Conservation (phyloP, 2,888 invertebrate genomes). For the Stratiomys singularior region DNA sequence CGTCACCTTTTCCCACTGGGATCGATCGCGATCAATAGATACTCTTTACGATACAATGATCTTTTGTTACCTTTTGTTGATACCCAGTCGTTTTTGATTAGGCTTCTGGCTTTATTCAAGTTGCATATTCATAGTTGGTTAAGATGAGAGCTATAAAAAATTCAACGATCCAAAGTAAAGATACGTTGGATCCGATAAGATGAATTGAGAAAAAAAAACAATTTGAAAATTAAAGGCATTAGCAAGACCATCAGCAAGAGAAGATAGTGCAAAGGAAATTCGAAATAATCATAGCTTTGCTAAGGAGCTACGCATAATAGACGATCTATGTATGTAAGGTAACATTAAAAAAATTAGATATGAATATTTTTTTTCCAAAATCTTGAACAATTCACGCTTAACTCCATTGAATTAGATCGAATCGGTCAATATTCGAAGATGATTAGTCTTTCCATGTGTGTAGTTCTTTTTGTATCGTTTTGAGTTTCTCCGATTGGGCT, state of each 20-base stretch:
- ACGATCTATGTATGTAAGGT: background rate
- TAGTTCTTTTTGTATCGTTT: background rate
- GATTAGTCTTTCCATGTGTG: background rate
- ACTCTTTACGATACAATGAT: conserved; percentile 21
- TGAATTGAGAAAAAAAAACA: background rate
- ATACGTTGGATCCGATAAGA: background rate
- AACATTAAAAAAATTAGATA: conserved; percentile 20
- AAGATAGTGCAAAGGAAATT: conserved; percentile 5
- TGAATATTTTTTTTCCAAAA: conserved; percentile 34
- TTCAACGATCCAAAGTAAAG: background rate
- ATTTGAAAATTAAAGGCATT: background rate
- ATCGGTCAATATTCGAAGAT: conserved; percentile 16
- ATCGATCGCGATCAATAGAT: background rate
- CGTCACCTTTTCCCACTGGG: background rate
- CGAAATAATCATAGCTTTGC: conserved; percentile 9
- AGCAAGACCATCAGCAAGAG: conserved; percentile 12
- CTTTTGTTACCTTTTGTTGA: conserved; percentile 31
- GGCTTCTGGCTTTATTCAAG: conserved; percentile 39
- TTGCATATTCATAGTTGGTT: background rate
- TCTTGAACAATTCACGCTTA: conserved; percentile 23
- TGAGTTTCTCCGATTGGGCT: background rate
- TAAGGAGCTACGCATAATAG: background rate
- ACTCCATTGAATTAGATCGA: conserved; percentile 31
- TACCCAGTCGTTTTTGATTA: conserved; percentile 36
- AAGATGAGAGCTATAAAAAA: conserved; percentile 2